Conservation (phyloP, 2,888 invertebrate species). For the Cerastis rubricosa region DNA sequence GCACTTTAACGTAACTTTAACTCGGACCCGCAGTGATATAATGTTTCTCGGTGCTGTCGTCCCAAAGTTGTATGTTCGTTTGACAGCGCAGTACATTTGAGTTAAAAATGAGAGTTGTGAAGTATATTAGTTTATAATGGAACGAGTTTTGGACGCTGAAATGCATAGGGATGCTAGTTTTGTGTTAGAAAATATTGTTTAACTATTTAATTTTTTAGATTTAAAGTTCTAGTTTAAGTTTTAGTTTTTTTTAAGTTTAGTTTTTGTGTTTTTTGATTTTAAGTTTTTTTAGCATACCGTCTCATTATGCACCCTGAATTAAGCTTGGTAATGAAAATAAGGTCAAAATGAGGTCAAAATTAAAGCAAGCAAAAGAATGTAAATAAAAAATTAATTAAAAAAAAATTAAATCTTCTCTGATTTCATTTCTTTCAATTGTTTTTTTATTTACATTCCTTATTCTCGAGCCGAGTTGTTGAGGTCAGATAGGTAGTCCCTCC, state of each 20-base stretch:
- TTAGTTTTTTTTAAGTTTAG: too few relatives aligned
- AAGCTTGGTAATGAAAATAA: background rate
- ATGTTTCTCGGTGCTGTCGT: background rate
- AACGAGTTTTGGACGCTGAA: background rate
- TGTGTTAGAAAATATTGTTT: background rate
- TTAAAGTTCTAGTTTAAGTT: too few relatives aligned
- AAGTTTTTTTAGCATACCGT: background rate
- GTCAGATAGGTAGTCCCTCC: too few relatives aligned
- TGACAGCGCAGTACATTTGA: background rate
- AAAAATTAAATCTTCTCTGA: too few relatives aligned
- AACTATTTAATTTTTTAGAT: background rate
- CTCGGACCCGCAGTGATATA: background rate
- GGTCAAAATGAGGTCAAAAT: too few relatives aligned
- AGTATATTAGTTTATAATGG: background rate
- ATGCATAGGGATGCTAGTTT: background rate
- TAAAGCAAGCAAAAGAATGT: too few relatives aligned
- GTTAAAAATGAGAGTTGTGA: slow-evolving; percentile 26
- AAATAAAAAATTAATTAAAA: too few relatives aligned
- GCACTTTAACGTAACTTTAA: background rate
- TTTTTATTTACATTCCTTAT: too few relatives aligned
- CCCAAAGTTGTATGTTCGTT: slow-evolving; percentile 1
- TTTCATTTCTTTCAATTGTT: too few relatives aligned
- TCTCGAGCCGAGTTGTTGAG: too few relatives aligned
- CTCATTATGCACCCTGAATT: background rate
- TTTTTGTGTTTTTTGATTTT: too few relatives aligned